Percentiles rank a stretch among this genome's conserved stretches.
Evolutionary conservation across 1,140 invertebrate species (phyloP).

Genomic region (Drosophila ficusphila): DNA sequence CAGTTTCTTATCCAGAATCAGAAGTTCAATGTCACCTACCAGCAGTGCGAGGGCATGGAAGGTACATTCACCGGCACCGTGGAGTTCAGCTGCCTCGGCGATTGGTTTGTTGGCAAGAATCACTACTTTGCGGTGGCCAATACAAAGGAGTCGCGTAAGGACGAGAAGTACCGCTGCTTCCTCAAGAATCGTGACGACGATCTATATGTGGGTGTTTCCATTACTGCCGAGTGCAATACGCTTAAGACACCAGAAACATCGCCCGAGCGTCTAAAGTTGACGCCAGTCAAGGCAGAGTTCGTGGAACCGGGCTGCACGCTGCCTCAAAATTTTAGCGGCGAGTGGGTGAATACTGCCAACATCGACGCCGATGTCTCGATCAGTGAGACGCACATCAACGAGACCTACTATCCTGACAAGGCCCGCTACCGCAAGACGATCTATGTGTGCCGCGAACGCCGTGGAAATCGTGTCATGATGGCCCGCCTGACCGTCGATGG

Average conservation of each 20-base stretch:
- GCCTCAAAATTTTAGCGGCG: constrained; percentile 96
- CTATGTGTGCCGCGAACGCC: constrained; percentile 96
- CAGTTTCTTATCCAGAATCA: constrained; percentile 98
- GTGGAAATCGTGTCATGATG: constrained; percentile 96
- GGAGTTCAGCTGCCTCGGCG: constrained; percentile 96
- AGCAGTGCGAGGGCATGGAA: constrained; percentile 91
- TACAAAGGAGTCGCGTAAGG: constrained; percentile 96
- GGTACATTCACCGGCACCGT: constrained; percentile 96
- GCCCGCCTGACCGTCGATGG: constrained; percentile 97
- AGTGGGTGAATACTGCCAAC: constrained; percentile 98
- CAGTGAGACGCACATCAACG: constrained; percentile 98
- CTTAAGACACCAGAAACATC: constrained; percentile 96
- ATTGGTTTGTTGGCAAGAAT: constrained; percentile 98
- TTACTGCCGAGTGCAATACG: constrained; percentile 96
- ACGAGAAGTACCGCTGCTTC: constrained; percentile 97
- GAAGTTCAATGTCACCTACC: constrained; percentile 98
- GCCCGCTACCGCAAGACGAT: constrained; percentile 94
- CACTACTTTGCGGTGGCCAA: constrained; percentile 97
- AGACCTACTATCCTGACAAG: constrained; percentile 96
- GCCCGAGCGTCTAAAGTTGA: constrained; percentile 94
- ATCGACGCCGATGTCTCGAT: constrained; percentile 97
- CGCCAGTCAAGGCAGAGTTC: constrained; percentile 92
- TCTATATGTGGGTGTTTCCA: constrained; percentile 94
- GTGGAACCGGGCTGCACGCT: constrained; percentile 95
- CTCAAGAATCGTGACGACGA: constrained; percentile 97